A percentile compares a stretch with the other conserved stretches of the same genome.
Conservation (phyloP, 2,888 invertebrate genomes). For the Ichneumon xanthorius region DNA sequence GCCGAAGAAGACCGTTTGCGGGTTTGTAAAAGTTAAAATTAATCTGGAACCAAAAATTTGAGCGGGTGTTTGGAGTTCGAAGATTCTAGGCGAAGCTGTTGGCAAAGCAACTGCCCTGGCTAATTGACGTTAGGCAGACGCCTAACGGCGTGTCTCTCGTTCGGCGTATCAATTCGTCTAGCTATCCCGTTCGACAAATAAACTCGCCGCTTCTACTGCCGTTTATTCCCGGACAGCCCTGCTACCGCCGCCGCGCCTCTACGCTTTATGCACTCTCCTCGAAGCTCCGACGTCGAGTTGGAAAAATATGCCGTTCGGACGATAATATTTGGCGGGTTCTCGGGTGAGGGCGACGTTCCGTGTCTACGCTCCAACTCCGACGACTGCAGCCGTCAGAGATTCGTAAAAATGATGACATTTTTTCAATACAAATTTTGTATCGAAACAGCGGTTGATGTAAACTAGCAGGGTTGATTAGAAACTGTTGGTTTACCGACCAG, state of each 20-base stretch:
- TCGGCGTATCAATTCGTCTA: constrained; percentile 79
- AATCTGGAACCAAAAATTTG: constrained; percentile 33
- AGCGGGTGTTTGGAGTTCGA: constrained; percentile 75
- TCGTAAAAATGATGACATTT: not conserved
- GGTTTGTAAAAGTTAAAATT: not conserved
- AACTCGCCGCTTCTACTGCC: constrained; percentile 65
- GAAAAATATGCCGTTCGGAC: constrained; percentile 71
- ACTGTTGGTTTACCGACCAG: not conserved
- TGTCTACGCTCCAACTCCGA: constrained; percentile 10
- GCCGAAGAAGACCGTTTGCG: no score
- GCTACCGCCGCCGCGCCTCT: not conserved
- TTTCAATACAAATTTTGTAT: no score
- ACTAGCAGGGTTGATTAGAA: not conserved
- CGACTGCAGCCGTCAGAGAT: not conserved
- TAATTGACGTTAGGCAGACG: constrained; percentile 81
- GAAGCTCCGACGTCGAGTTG: constrained; percentile 26
- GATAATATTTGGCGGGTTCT: constrained; percentile 66
- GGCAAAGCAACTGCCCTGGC: constrained; percentile 69
- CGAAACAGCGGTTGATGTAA: no score
- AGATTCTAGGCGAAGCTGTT: constrained; percentile 41
- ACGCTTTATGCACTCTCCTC: constrained; percentile 24
- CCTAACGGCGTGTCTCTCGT: constrained; percentile 76
- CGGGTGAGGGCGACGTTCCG: not conserved
- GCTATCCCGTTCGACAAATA: constrained; percentile 76
- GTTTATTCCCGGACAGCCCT: constrained; percentile 41